phyloP scores from a whole-genome alignment of 2,888 invertebrate species.

The Stenodera caucasica region DNA sequence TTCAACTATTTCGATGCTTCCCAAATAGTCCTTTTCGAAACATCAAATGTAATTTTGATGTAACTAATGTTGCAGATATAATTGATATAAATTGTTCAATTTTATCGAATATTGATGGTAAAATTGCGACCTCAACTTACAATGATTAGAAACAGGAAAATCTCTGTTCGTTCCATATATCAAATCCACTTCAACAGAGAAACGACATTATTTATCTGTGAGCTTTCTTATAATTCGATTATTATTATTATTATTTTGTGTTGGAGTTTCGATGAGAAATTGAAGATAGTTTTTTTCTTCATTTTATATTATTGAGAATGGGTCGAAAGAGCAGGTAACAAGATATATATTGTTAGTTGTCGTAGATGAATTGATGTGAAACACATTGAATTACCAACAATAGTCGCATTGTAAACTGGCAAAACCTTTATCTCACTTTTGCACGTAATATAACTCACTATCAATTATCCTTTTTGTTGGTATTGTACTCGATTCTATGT shows the following conservation, averaged over 20 bases:
- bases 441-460: conserved; percentile 9
- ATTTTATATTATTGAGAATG: no score
- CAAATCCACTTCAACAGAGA: neutral
- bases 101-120: conserved; percentile 37
- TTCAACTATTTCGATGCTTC: conserved; percentile 32
- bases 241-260: neutral
- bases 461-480: conserved; percentile 11
- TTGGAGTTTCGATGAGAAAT: no score
- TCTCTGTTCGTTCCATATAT: neutral
- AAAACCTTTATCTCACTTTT: conserved; percentile 12
- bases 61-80: conserved; percentile 49
- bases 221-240: neutral
- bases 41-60: conserved; percentile 46
- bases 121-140: conserved; percentile 24
- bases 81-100: conserved; percentile 50
- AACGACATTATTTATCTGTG: neutral
- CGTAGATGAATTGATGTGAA: conserved; percentile 9
- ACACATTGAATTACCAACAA: conserved; percentile 1
- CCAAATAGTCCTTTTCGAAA: conserved; percentile 15
- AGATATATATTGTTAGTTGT: neutral
- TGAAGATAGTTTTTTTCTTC: no score
- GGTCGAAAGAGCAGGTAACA: no score
- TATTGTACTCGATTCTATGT: conserved; percentile 2
- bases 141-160: conserved; percentile 1
- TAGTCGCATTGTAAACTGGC: neutral